phyloP scores from a whole-genome alignment of 2,888 invertebrate genomes.

The Vanessa cardui region DNA sequence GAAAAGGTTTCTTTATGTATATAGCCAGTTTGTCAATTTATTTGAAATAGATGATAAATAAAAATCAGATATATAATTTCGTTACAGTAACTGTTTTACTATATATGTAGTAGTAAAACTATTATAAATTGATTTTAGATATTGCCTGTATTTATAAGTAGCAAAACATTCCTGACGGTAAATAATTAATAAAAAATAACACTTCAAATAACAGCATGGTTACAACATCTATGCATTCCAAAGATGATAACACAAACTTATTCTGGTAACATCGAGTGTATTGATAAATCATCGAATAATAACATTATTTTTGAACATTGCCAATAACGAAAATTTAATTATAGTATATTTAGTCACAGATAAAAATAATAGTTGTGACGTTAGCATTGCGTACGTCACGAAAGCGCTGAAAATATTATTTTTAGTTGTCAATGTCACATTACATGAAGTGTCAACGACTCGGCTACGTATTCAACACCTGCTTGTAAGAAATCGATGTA shows the following conservation, averaged over 20 bases:
- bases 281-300: slow-evolving; percentile 26
- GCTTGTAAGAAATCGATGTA: slow-evolving; percentile 30
- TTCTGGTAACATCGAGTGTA: slow-evolving; percentile 28
- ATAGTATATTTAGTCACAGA: slow-evolving; percentile 17
- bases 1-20: no score
- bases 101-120: no score
- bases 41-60: no score
- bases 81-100: no score
- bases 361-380: slow-evolving; percentile 28
- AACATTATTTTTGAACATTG: slow-evolving; percentile 17
- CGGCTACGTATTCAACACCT: slow-evolving; percentile 35
- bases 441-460: slow-evolving; percentile 36
- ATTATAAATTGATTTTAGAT: no score
- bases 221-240: slow-evolving; percentile 18
- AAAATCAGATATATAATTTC: no score
- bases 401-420: slow-evolving; percentile 49
- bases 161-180: not conserved
- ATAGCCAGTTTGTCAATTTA: no score
- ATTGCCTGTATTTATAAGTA: not conserved
- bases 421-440: slow-evolving; percentile 64
- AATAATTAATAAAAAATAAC: slow-evolving; percentile 8
- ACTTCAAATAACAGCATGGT: slow-evolving; percentile 11
- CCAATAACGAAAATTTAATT: slow-evolving; percentile 15
- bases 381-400: slow-evolving; percentile 10
- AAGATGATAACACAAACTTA: slow-evolving; percentile 23